These are phyloP conservation scores for Zonitis immaculata DNA, from an alignment of 2,888 invertebrate species.

Conservation along the genomic window DNA sequence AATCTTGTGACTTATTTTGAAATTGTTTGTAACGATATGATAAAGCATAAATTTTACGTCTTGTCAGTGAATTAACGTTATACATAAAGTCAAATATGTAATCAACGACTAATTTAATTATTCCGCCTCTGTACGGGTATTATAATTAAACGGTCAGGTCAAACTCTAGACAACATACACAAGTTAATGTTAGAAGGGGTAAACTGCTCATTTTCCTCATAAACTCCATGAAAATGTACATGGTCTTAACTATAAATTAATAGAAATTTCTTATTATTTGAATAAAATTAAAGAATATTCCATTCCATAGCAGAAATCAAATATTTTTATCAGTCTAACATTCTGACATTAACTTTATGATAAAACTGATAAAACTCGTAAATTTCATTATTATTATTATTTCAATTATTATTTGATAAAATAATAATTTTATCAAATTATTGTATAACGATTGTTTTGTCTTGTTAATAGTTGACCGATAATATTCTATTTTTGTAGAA, in stretches of 20 bases:
- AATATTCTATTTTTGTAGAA: no score
- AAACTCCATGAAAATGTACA: neutral
- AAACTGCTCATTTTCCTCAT: neutral
- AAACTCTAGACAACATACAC: constrained; percentile 23
- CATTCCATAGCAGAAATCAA: neutral
- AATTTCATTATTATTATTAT: neutral
- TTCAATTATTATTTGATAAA: no score
- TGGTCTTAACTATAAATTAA: neutral
- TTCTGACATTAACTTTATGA: neutral
- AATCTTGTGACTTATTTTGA: no score
- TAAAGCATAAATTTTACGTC: no score
- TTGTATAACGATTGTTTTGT: no score
- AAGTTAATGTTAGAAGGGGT: constrained; percentile 2
- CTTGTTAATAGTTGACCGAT: no score
- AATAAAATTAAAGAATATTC: neutral
- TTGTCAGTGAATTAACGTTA: constrained; percentile 20
- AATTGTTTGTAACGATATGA: no score
- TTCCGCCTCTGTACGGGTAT: constrained; percentile 30
- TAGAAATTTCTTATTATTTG: neutral
- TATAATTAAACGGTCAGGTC: constrained; percentile 35
- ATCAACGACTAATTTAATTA: constrained; percentile 39
- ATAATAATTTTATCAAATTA: no score
- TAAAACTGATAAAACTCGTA: neutral
- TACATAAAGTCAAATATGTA: constrained; percentile 31
- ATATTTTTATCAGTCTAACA: neutral